A percentile compares a stretch with the other conserved stretches of the same genome.
phyloP scores from a whole-genome alignment of 2,797 vertebrate species.

The Pagetopsis macropterus region DNA sequence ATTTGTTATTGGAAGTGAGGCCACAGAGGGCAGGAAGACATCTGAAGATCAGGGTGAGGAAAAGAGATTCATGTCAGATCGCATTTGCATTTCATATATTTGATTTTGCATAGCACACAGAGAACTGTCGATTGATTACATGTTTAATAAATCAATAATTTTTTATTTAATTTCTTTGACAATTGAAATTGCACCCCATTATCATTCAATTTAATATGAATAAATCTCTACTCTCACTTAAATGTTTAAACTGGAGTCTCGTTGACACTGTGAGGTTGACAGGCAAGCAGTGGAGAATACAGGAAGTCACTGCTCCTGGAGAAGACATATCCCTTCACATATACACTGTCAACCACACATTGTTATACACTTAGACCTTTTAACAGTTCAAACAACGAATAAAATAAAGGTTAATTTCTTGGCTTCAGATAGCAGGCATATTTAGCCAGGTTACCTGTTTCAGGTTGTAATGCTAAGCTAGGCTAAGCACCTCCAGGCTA shows the following conservation, averaged over 20 bases:
- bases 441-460: neutral
- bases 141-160: constrained; percentile 41
- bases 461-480: constrained; percentile 1
- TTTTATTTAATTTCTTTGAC: constrained; percentile 14
- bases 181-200: constrained; percentile 25
- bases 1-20: constrained; percentile 28
- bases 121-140: constrained; percentile 44
- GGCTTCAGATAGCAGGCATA: neutral
- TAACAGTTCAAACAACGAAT: neutral
- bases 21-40: constrained; percentile 4
- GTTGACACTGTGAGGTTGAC: constrained; percentile 3
- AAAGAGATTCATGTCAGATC: constrained; percentile 22
- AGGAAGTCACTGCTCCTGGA: neutral
- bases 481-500: neutral
- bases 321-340: neutral
- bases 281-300: neutral
- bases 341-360: neutral
- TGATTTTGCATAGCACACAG: constrained; percentile 12
- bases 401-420: neutral
- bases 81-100: constrained; percentile 38
- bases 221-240: constrained; percentile 21
- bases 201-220: constrained; percentile 49
- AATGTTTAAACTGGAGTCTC: neutral
- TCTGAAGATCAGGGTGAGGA: constrained; percentile 12
- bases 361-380: neutral